Evolutionary conservation across 1,140 invertebrate species (phyloP).

Genomic region (Melipona quadrifasciata): DNA sequence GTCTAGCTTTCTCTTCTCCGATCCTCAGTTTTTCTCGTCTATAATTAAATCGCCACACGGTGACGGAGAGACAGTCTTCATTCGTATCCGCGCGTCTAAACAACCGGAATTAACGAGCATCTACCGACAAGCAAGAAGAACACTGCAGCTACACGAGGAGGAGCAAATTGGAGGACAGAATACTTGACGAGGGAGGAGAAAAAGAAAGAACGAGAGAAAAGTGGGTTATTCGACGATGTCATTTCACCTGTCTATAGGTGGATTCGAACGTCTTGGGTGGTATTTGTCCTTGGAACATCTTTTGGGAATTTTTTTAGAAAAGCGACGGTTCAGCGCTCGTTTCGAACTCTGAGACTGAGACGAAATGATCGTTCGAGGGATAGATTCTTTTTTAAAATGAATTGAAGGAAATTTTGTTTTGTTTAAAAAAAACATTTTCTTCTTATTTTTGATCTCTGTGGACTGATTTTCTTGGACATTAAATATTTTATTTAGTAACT

Average conservation of each 20-base stretch:
- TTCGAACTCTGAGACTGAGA: background rate
- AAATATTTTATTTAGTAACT: too few relatives aligned
- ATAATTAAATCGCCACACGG: conserved; percentile 39
- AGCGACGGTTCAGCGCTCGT: background rate
- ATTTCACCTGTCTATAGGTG: background rate
- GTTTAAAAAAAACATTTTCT: too few relatives aligned
- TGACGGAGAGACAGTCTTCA: conserved; percentile 7
- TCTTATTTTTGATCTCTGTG: too few relatives aligned
- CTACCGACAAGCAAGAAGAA: conserved; percentile 25
- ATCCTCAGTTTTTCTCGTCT: background rate
- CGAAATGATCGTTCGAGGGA: background rate
- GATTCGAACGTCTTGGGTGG: background rate
- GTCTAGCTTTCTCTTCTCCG: background rate
- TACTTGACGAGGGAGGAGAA: conserved; percentile 15
- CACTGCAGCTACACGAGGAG: conserved; percentile 32
- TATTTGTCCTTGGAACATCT: background rate
- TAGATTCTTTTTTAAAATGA: background rate
- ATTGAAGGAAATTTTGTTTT: too few relatives aligned
- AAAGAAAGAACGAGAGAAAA: background rate
- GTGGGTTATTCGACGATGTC: conserved; percentile 30
- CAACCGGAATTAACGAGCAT: conserved; percentile 54
- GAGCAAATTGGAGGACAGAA: conserved; percentile 40
- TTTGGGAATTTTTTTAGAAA: background rate
- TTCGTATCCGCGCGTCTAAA: conserved; percentile 18
- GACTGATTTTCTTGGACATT: too few relatives aligned